Conservation (phyloP, 2,113 vertebrate genomes). For the Silurus glanis region DNA sequence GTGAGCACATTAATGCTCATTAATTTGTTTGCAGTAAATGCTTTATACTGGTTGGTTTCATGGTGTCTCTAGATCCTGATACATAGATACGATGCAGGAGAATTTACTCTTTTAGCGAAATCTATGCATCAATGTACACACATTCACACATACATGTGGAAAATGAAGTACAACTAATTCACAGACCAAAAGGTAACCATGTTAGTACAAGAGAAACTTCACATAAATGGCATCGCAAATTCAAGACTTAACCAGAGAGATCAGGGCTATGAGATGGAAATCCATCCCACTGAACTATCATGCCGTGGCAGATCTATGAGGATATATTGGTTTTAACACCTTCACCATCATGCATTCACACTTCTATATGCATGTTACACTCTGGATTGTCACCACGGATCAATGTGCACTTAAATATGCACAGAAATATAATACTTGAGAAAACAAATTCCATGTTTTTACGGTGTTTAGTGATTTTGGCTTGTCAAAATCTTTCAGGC, state of each 20-base stretch:
- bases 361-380: not conserved
- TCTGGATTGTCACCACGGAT: not conserved
- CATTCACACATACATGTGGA: too few species aligned
- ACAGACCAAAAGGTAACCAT: not conserved
- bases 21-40: not conserved
- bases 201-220: not conserved
- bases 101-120: not conserved
- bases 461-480: not conserved
- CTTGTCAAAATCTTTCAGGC: not conserved
- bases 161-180: not conserved
- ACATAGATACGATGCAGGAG: not conserved
- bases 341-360: not conserved
- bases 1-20: too few species aligned
- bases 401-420: not conserved
- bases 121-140: too few species aligned
- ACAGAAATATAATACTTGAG: not conserved
- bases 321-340: not conserved
- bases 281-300: too few species aligned
- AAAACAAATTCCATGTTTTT: not conserved
- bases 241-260: not conserved
- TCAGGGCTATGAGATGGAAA: not conserved
- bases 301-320: not conserved
- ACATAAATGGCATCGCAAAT: not conserved
- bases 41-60: not conserved
- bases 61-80: not conserved